A percentile compares a stretch with the other conserved stretches of the same genome.
Evolutionary conservation across 2,113 vertebrate species (phyloP).

Genomic region (Nibea albiflora): DNA sequence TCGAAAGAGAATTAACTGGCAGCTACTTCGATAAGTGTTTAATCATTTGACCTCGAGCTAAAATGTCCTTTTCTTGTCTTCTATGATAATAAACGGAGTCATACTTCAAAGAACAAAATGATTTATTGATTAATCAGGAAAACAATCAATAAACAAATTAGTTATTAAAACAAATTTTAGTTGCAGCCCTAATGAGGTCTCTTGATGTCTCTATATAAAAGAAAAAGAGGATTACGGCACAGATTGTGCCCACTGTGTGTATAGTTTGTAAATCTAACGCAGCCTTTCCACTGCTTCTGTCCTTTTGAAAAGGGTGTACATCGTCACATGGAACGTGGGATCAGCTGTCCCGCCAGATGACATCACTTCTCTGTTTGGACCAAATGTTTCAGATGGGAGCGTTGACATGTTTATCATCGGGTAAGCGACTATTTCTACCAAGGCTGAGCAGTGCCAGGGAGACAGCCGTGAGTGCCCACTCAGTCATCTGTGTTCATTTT

Average conservation of each 20-base stretch:
- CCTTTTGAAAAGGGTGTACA: conserved; percentile 87
- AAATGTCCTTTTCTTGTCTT: neutral
- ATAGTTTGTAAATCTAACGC: conserved; percentile 19
- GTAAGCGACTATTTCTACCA: conserved; percentile 84
- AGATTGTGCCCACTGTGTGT: conserved; percentile 43
- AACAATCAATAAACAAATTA: neutral
- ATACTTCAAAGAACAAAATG: neutral
- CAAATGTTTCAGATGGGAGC: conserved; percentile 85
- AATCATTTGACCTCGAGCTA: too few relatives aligned
- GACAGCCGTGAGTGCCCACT: conserved; percentile 71
- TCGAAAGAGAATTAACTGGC: too few relatives aligned
- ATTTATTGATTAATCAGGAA: neutral
- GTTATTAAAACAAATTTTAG: neutral
- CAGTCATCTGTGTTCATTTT: conserved; percentile 67
- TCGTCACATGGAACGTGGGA: conserved; percentile 98
- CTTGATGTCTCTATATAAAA: conserved; percentile 11
- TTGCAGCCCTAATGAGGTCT: neutral
- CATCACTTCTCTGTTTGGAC: conserved; percentile 92
- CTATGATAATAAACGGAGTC: too few relatives aligned
- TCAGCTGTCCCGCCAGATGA: conserved; percentile 94
- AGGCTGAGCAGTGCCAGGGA: conserved; percentile 56
- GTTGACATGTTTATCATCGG: conserved; percentile 95
- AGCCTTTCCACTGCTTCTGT: conserved; percentile 11
- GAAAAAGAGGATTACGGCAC: conserved; percentile 53
- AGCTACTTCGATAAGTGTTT: neutral